These are phyloP conservation scores for Coptodon bakossiorum DNA, from an alignment of 2,113 vertebrate species.

Conservation along the genomic window DNA sequence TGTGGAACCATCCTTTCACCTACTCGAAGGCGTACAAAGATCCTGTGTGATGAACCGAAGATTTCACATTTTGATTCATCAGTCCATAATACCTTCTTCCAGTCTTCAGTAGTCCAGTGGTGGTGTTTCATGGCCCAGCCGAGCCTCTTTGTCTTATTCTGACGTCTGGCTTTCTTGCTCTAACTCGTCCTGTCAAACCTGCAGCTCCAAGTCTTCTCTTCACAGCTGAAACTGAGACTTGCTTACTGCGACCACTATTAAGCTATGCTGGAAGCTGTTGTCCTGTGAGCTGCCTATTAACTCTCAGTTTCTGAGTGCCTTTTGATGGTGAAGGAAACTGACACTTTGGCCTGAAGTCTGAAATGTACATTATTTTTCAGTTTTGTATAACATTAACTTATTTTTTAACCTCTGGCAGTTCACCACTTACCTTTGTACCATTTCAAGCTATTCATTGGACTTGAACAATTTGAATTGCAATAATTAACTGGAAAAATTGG, in stretches of 20 bases:
- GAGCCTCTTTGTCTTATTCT: background rate
- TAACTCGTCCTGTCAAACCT: background rate
- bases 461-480: background rate
- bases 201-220: background rate
- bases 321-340: background rate
- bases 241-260: fast-evolving
- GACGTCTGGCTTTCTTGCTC: background rate
- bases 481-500: background rate
- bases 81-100: background rate
- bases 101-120: background rate
- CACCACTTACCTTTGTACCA: background rate
- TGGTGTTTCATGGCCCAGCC: background rate
- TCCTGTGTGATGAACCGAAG: fast-evolving
- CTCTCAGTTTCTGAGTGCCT: background rate
- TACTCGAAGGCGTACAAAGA: background rate
- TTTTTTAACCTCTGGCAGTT: background rate
- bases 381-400: background rate
- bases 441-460: background rate
- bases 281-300: background rate
- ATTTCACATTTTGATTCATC: background rate
- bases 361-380: background rate
- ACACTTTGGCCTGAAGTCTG: background rate
- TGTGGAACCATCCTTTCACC: too few relatives aligned
- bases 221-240: background rate
- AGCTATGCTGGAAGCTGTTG: background rate